Base-by-base conservation (phyloP, 1,140 invertebrate genomes). In the Calliphora vicina region DNA sequence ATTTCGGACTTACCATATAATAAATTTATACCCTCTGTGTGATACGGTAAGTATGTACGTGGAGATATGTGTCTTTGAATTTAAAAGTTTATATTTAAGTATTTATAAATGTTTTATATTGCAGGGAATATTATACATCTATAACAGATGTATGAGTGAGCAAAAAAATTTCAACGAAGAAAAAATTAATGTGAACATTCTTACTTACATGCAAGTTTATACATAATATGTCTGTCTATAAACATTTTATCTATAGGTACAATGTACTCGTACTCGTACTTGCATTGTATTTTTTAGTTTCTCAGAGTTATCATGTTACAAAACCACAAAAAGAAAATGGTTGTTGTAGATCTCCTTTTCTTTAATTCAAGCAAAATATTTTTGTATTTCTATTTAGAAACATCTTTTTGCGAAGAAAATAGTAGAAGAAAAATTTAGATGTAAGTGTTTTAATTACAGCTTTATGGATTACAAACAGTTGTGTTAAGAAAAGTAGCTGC, bases 271-370 rank as follows among this genome's bases (percentile, higher is more conserved):
- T n/a, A n/a, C n/a, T n/a, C n/a, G n/a, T n/a, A n/a, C n/a, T n/a
- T 43, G 5, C 42, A 43, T 43, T 6, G 42, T n/a, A n/a, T 43
- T 43, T 43, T 5, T 43, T 43, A 43, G 13, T 61, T 61, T 61
- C n/a, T n/a, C n/a, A 61, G 50, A 61, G 50, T 61, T 17, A 61
- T 61, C 50, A 61, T 61, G n/a, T 61, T n/a, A 61, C 50, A 61
- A 61, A n/a, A 61, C 50, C 50, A 61, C 50, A 61, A 61, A 61
- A 1, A 61, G 50, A 61, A n/a, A 61, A 13, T 61, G 17, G 5
- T 61, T 61, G 50, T 17, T 5, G 50, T 61, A 61, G 17, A 17
- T 17, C 42, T 61, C n/a, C n/a, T 61, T 61, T 61, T 61, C 4
- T 3, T n/a, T 61, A 1, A 17, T 61, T 5, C 13, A 6, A 61